Evolutionary conservation across 2,113 vertebrate genomes (phyloP), one percentile per base, ranked within the genome.

Genomic region (Lucifuga dentata): DNA sequence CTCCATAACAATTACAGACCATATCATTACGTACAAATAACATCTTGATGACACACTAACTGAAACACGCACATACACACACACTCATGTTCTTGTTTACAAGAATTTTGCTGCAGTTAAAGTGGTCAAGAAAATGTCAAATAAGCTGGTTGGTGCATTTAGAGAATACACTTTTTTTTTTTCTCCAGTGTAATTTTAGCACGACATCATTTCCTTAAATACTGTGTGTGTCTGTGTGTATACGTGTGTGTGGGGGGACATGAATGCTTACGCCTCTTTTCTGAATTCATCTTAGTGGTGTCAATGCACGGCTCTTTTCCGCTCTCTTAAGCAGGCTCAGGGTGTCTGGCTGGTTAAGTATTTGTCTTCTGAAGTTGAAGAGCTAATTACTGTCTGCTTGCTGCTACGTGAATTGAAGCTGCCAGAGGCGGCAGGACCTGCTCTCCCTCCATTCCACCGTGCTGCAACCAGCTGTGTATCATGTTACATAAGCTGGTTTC

Each of bases 361-460:
- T 86, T 76, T 77, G 79, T 75, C 74, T 45, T 82, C 38, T 83
- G 84, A 84, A 82, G 86, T 73, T 80, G 77, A 86, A 67, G 80
- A 85, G 82, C 79, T 86, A 85, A 85, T 89, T 83, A 83, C 73
- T 64, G 74, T 81, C 71, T 58, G 36, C 64, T 71, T 85, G 65
- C 68, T 73, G 66, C 76, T 57, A 49, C 66, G 70, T 15, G 50
- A 73, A 72, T 63, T 50, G 32, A 59, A 80, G 83, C 81, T 84
- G 80, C 86, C 80, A 74, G 64, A 9, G 60, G 61, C 83, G 81
- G 75, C 78, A 51, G 66, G 78, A 81, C 61, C 71, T 50, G 70
- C 73, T 56, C 45, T 50, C 51, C 66, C 52, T 53, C 59, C n/a
- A n/a, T n/a, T n/a, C n/a, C n/a, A n/a, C n/a, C n/a, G n/a, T 26